These are phyloP conservation scores for Lindbergichthys nudifrons DNA, from an alignment of 2,797 vertebrate species.

Conservation along the genomic window DNA sequence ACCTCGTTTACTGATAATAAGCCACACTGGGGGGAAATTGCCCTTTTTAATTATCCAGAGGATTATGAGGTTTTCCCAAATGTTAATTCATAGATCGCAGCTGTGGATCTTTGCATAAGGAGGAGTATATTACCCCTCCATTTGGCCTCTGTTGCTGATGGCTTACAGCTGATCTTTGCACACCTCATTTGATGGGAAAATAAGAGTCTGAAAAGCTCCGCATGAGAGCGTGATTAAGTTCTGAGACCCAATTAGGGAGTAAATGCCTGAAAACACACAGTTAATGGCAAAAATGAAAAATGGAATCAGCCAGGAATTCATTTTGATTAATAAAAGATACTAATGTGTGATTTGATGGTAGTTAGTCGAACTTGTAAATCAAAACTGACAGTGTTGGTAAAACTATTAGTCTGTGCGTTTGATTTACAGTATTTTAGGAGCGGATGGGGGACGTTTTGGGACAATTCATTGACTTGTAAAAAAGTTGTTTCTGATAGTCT, in stretches of 20 bases:
- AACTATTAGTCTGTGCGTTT: not conserved
- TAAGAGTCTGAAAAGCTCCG: conserved; percentile 51
- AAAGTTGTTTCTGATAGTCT: conserved; percentile 1
- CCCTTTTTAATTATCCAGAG: conserved; percentile 75
- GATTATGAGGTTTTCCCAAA: conserved; percentile 74
- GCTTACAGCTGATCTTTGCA: conserved; percentile 78
- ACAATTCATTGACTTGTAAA: not conserved
- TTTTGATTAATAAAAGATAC: conserved; percentile 38
- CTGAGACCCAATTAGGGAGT: conserved; percentile 54
- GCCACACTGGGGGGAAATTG: conserved; percentile 51
- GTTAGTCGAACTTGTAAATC: conserved; percentile 9
- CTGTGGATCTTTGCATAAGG: conserved; percentile 71
- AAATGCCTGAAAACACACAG: conserved; percentile 57
- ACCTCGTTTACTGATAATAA: conserved; percentile 67
- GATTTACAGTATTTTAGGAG: not conserved
- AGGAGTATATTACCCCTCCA: conserved; percentile 58
- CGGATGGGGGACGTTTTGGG: not conserved
- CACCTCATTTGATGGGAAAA: conserved; percentile 77
- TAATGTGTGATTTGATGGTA: conserved; percentile 40
- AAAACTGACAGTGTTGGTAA: conserved; percentile 10
- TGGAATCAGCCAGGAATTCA: conserved; percentile 45
- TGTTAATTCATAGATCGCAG: conserved; percentile 68
- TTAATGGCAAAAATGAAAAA: conserved; percentile 47
- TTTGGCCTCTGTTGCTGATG: conserved; percentile 72
- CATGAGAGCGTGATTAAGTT: conserved; percentile 53